These are phyloP conservation scores for Phaedon cochleariae DNA, from an alignment of 2,888 invertebrate species.

Conservation along the genomic window DNA sequence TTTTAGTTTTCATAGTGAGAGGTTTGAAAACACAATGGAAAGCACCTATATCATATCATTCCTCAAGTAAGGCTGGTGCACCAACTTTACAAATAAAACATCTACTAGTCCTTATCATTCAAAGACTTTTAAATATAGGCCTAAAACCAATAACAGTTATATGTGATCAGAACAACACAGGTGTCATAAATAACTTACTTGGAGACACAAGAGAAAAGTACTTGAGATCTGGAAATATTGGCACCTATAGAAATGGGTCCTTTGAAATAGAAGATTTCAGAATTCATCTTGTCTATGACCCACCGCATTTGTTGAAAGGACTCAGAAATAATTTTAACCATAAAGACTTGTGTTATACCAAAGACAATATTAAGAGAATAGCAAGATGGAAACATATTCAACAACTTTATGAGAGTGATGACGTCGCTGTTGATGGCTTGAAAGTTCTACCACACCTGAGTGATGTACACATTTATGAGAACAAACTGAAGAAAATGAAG, in stretches of 20 bases:
- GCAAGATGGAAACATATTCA: too few species aligned
- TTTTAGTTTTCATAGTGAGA: conserved; percentile 31
- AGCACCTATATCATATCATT: conserved; percentile 22
- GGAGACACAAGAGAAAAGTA: conserved; percentile 23
- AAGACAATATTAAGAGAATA: conserved; percentile 16
- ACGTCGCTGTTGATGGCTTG: too few species aligned
- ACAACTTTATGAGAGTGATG: too few species aligned
- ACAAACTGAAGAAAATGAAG: conserved; percentile 19
- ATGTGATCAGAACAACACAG: conserved; percentile 29
- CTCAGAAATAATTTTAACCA: conserved; percentile 21
- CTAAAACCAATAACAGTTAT: conserved; percentile 28
- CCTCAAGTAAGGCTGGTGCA: conserved; percentile 22
- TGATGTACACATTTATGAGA: conserved; percentile 24
- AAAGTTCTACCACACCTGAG: too few species aligned
- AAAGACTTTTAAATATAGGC: conserved; percentile 24
- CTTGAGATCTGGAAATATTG: background rate
- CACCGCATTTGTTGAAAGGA: conserved; percentile 31
- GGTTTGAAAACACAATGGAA: conserved; percentile 25
- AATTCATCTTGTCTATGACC: conserved; percentile 29
- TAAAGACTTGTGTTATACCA: conserved; percentile 13
- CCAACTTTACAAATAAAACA: conserved; percentile 22
- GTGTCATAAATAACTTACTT: conserved; percentile 21
- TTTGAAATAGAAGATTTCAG: conserved; percentile 25
- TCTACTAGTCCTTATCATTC: conserved; percentile 19
- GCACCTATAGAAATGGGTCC: conserved; percentile 11